Evolutionary conservation across 2,888 invertebrate species (phyloP).

Genomic region (Venustoraphidia nigricollis): DNA sequence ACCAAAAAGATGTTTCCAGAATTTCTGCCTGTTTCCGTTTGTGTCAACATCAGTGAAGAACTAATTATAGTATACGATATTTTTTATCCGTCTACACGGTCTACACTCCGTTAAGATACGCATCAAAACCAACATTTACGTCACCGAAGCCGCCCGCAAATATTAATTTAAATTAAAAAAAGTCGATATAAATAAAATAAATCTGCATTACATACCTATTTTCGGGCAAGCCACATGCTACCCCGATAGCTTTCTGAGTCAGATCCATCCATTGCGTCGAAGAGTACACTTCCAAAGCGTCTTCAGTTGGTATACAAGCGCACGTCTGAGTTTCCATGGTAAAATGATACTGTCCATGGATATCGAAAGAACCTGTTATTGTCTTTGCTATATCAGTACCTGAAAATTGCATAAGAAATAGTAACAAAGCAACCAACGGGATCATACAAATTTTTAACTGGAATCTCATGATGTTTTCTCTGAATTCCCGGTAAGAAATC

Average conservation of each 20-base stretch:
- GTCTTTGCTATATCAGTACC: conserved; percentile 29
- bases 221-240: conserved; percentile 33
- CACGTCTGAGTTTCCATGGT: conserved; percentile 62
- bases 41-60: no score
- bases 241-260: conserved; percentile 35
- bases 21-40: no score
- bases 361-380: conserved; percentile 37
- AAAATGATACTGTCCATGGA: conserved; percentile 59
- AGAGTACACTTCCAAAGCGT: conserved; percentile 46
- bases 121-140: no score
- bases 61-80: no score
- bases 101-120: no score
- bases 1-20: no score
- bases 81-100: no score
- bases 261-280: conserved; percentile 49
- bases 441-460: no score
- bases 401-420: conserved; percentile 7
- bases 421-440: no score
- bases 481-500: no score
- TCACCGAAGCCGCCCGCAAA: no score
- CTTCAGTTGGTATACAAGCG: conserved; percentile 45
- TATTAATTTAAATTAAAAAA: conserved; percentile 15
- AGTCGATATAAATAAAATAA: conserved; percentile 15
- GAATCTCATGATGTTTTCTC: no score
- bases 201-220: conserved; percentile 34